Percentiles rank a stretch among this genome's conserved stretches.
Conservation (phyloP, 2,797 vertebrate species). For the Crocodylus rhombifer region DNA sequence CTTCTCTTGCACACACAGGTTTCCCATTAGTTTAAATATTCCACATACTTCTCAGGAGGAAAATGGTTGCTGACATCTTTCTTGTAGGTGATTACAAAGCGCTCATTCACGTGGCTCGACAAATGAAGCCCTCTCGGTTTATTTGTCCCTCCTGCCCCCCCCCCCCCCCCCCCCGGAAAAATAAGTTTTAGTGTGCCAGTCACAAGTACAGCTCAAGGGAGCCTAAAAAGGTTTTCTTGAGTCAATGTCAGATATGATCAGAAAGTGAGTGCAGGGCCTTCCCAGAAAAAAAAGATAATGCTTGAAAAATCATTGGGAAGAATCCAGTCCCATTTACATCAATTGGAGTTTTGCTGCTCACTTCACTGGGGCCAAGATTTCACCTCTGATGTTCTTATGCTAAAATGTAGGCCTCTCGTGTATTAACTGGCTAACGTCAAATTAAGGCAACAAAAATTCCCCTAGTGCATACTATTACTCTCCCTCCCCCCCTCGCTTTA, state of each 20-base stretch:
- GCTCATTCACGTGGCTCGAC: constrained; percentile 67
- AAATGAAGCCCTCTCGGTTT: constrained; percentile 55
- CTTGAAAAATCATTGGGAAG: constrained; percentile 62
- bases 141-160: constrained; percentile 34
- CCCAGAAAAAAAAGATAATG: constrained; percentile 13
- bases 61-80: constrained; percentile 63
- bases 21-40: constrained; percentile 57
- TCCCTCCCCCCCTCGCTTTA: background rate
- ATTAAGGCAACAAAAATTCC: constrained; percentile 46
- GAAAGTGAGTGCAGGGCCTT: constrained; percentile 45
- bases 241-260: constrained; percentile 54
- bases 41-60: constrained; percentile 41
- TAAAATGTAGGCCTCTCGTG: constrained; percentile 67
- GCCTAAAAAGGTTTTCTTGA: constrained; percentile 61
- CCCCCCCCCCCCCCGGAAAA: background rate
- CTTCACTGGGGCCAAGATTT: constrained; percentile 73
- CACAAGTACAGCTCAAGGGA: constrained; percentile 59
- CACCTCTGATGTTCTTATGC: constrained; percentile 64
- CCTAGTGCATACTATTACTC: background rate
- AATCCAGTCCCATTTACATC: constrained; percentile 60
- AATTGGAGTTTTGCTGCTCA: constrained; percentile 63
- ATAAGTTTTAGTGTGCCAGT: constrained; percentile 18
- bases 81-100: constrained; percentile 58
- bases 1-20: constrained; percentile 57
- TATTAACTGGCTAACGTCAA: constrained; percentile 57